Conservation (phyloP, 2,888 invertebrate genomes). For the Plebejus argus region DNA sequence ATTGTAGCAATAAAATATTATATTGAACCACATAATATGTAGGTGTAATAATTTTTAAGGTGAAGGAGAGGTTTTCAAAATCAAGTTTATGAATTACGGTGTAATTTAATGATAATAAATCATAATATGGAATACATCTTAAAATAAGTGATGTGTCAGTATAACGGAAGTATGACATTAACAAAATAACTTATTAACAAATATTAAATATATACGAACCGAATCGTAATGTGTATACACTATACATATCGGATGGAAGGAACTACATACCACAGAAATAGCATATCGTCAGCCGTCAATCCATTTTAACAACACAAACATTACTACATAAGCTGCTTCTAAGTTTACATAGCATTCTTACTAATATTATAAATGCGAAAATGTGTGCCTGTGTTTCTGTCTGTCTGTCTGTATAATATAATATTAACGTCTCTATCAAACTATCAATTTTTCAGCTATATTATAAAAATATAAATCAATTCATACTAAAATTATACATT, state of each 20-base stretch:
- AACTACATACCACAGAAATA: background rate
- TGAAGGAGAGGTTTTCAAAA: no score
- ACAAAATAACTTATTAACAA: background rate
- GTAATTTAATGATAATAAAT: no score
- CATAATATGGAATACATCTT: no score
- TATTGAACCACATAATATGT: background rate
- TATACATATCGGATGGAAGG: background rate
- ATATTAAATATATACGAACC: background rate
- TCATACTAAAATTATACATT: no score
- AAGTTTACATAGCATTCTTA: background rate
- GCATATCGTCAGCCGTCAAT: slow-evolving; percentile 18
- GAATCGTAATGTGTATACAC: background rate
- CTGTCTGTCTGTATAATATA: no score
- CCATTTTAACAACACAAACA: slow-evolving; percentile 19
- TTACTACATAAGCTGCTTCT: background rate
- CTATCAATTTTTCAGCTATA: no score
- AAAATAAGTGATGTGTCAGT: no score
- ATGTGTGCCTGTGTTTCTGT: no score
- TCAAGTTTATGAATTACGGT: no score
- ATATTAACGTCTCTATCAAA: no score
- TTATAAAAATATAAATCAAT: background rate
- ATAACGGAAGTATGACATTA: background rate
- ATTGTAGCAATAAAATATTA: background rate
- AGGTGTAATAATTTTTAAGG: no score
- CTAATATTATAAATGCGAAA: no score